phyloP scores from a whole-genome alignment of 2,113 vertebrate genomes.

The Oenanthe melanoleuca region DNA sequence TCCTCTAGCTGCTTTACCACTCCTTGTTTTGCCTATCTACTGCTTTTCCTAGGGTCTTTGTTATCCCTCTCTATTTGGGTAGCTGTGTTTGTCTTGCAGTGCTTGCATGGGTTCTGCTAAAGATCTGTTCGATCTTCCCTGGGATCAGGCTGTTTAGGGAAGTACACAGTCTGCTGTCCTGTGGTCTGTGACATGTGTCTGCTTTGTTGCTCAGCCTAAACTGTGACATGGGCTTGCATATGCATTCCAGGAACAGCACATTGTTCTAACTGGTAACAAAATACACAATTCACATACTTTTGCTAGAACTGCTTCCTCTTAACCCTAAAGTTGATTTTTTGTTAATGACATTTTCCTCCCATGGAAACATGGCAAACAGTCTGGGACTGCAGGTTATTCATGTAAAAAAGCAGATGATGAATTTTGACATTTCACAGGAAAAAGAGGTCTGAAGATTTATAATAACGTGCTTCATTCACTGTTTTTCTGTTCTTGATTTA shows the following conservation, averaged over 20 bases:
- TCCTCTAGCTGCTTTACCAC: background rate
- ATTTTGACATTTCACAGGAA: conserved; percentile 12
- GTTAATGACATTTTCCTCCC: background rate
- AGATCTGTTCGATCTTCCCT: background rate
- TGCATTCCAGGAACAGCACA: conserved; percentile 1
- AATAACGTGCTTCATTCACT: background rate
- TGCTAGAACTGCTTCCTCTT: conserved; percentile 26
- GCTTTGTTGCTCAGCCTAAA: background rate
- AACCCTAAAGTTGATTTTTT: conserved; percentile 34
- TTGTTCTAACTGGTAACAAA: conserved; percentile 24
- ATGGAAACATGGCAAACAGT: background rate
- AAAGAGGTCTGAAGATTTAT: background rate
- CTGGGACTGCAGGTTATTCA: background rate
- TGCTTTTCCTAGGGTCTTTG: background rate
- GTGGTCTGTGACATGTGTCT: background rate
- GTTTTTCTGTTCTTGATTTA: background rate
- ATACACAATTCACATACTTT: background rate
- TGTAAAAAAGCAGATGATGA: background rate
- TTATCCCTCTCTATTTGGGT: background rate
- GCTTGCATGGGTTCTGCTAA: background rate
- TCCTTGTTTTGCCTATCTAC: background rate
- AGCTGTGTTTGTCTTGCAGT: background rate
- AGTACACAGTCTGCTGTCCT: background rate
- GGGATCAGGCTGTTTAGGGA: background rate
- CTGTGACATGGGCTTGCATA: background rate